Conservation (phyloP, 2,113 vertebrate species). For the Anarrhichthys ocellatus region DNA sequence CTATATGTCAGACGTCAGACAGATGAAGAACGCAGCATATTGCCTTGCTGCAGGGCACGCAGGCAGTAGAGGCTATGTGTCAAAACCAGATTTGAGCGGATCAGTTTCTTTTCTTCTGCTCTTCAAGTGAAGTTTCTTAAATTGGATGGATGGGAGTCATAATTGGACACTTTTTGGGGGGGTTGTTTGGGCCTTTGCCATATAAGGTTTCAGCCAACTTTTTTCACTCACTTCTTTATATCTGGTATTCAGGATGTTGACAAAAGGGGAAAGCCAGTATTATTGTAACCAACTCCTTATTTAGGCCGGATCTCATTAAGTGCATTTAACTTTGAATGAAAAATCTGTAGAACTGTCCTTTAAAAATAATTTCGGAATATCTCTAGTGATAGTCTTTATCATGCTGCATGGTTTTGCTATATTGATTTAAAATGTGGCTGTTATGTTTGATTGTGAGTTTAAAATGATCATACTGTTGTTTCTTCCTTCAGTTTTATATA, state of each 20-base stretch:
- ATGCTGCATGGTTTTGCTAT: not conserved
- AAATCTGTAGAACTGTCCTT: not conserved
- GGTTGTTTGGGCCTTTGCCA: conserved; percentile 44
- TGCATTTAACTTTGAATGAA: not conserved
- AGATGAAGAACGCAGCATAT: conserved; percentile 38
- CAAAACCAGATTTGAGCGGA: conserved; percentile 52
- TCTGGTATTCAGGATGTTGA: conserved; percentile 43
- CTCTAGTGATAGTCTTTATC: not conserved
- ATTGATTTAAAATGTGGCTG: not conserved
- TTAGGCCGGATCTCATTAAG: conserved; percentile 6
- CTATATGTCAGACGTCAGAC: conserved; percentile 54
- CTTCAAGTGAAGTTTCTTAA: conserved; percentile 50
- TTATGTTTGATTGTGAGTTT: not conserved
- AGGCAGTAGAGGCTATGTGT: conserved; percentile 42
- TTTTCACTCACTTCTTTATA: conserved; percentile 45
- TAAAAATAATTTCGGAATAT: not conserved
- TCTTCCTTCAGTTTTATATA: not conserved
- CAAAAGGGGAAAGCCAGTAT: conserved; percentile 52
- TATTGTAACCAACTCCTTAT: conserved; percentile 34
- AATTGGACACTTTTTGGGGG: conserved; percentile 51
- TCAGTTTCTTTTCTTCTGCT: conserved; percentile 51
- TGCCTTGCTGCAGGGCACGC: conserved; percentile 58
- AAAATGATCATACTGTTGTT: not conserved
- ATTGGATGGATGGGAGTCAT: conserved; percentile 42
- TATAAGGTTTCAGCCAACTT: conserved; percentile 59